Base-by-base conservation (phyloP, 2,888 invertebrate genomes). In the Sphaerophoria taeniata region DNA sequence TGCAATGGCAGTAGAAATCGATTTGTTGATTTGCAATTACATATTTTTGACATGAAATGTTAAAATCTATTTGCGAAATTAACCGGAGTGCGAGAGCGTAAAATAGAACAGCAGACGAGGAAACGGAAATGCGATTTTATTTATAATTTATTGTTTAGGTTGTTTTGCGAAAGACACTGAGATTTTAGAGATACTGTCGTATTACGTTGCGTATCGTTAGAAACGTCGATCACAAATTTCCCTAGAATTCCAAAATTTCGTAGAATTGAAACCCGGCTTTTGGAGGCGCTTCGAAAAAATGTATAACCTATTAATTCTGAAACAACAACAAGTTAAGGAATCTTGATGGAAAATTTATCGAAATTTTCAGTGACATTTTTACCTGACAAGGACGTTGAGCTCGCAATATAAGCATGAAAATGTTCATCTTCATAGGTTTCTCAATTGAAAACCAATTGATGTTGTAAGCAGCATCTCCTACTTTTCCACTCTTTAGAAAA, bases 391-490 rank as follows among this genome's bases (percentile, higher is more conserved):
- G 91, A 5, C 88, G 89, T 58, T 91, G 91, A 1, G 91, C 90
- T 6, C 91, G 88, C 70, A 90, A 58, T 51, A 91, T 91, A 60
- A 92, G 83, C 61, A 92, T 85, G 0, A 89, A 74, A 24, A 92
- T 88, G 53, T 89, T 87, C 55, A 88, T 90, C 49, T 90, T 89
- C 4, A 88, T 63, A 0, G 85, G 65, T 9, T 87, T 75, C 0
- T 88, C 87, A 85, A 88, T 90, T 7, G 79, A 87, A 61, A 89
- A 91, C 91, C 91, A 91, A 11, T 88, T 89, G 0, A 89, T 90
- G 34, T 90, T 90, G 34, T 91, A 91, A 9, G 90, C 91, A 5
- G 91, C 91, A 0, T 87, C 84, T 7, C 91, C 91, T 67, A 91
- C 88, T 9, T 88, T 88, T 71, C 89, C 76, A 75, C 89, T 91